phyloP scores from a whole-genome alignment of 2,888 invertebrate species.

The Pristionchus mayeri region DNA sequence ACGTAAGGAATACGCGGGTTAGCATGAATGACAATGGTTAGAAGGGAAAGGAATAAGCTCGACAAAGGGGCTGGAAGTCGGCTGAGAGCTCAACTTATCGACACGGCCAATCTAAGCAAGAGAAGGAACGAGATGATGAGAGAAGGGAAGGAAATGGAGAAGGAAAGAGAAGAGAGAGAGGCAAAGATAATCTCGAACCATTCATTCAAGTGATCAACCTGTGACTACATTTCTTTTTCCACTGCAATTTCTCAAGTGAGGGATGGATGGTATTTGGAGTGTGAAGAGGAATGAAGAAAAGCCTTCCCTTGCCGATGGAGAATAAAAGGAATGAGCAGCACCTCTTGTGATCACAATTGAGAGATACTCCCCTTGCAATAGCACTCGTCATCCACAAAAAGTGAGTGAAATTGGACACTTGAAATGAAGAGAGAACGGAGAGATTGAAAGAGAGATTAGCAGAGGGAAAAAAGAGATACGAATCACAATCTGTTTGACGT shows the following conservation, averaged over 20 bases:
- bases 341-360: neutral
- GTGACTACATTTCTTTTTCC: neutral
- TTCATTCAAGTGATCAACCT: neutral
- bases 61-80: conserved; percentile 24
- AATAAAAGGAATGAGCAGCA: neutral
- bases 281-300: neutral
- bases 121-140: conserved; percentile 24
- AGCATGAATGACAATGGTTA: conserved; percentile 21
- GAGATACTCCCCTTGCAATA: neutral
- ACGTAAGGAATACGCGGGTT: neutral
- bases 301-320: neutral
- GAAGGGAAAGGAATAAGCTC: neutral
- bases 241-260: conserved; percentile 21
- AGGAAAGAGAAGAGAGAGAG: neutral
- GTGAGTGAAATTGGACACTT: conserved; percentile 41
- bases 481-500: conserved; percentile 19
- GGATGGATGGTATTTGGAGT: neutral
- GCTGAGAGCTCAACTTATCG: conserved; percentile 37
- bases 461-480: conserved; percentile 15
- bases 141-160: conserved; percentile 2
- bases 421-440: conserved; percentile 33
- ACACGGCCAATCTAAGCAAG: conserved; percentile 28
- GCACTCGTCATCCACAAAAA: conserved; percentile 18
- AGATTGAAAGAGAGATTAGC: conserved; percentile 25
- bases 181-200: conserved; percentile 20